Evolutionary conservation across 2,888 invertebrate species (phyloP).

Genomic region (Baccha elongata): DNA sequence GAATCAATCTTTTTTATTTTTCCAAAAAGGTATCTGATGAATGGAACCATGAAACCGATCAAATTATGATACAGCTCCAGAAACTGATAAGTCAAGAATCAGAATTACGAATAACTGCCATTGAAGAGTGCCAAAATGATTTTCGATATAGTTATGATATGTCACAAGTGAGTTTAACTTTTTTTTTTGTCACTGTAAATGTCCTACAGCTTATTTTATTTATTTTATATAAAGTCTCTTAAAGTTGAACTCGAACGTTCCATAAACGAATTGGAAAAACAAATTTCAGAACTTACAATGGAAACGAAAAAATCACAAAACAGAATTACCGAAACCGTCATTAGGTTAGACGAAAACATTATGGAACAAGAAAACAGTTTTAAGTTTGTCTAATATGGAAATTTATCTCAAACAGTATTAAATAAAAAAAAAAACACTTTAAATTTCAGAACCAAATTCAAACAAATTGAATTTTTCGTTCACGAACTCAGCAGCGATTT

Average conservation of each 20-base stretch:
- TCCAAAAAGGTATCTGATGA: constrained; percentile 80
- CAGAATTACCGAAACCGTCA: constrained; percentile 79
- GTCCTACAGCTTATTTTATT: no score
- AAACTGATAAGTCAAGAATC: constrained; percentile 84
- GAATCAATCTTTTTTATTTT: no score
- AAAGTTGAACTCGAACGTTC: constrained; percentile 78
- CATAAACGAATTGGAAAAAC: constrained; percentile 77
- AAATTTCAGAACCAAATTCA: constrained; percentile 77
- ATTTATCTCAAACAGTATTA: no score
- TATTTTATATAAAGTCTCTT: constrained; percentile 76
- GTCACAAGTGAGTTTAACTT: constrained; percentile 79
- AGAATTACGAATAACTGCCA: constrained; percentile 83
- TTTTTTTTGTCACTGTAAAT: background rate
- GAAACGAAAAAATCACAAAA: constrained; percentile 79
- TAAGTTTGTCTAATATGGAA: no score
- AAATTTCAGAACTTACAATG: constrained; percentile 77
- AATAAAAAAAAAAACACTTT: background rate
- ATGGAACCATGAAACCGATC: constrained; percentile 79
- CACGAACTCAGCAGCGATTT: constrained; percentile 78
- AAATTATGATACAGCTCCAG: constrained; percentile 82
- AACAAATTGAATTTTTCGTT: constrained; percentile 78
- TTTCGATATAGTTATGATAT: constrained; percentile 84
- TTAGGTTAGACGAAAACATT: constrained; percentile 79
- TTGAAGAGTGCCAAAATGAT: constrained; percentile 84
- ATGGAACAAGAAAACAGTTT: constrained; percentile 77